phyloP scores from a whole-genome alignment of 2,797 vertebrate genomes.

The Allenopithecus nigroviridis region DNA sequence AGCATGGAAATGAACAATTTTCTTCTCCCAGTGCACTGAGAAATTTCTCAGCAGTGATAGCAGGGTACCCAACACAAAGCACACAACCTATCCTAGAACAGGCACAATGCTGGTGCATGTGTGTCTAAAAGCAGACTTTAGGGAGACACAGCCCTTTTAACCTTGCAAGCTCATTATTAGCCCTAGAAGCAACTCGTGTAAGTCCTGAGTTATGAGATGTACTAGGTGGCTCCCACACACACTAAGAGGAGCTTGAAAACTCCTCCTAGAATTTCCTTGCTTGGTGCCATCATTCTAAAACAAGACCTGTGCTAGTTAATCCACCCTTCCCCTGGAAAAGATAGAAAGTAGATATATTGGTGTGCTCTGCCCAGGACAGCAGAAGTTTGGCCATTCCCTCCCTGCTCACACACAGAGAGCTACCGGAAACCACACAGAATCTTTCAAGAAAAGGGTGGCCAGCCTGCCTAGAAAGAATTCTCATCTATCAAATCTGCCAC shows the following conservation, averaged over 20 bases:
- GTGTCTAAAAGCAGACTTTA: not conserved
- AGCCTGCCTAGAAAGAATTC: not conserved
- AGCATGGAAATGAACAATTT: not conserved
- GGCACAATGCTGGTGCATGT: not conserved
- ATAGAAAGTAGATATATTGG: not conserved
- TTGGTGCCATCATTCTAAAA: not conserved
- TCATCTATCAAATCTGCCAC: not conserved
- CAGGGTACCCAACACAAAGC: not conserved
- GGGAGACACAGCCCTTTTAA: not conserved
- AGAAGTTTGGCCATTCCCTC: not conserved
- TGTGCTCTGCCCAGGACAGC: not conserved
- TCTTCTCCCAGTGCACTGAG: not conserved
- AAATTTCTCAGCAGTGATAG: not conserved
- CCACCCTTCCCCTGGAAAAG: not conserved
- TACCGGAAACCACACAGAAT: not conserved
- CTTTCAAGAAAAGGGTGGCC: not conserved
- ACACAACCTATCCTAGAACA: not conserved
- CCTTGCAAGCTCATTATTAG: not conserved
- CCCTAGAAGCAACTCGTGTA: not conserved
- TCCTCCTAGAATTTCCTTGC: not conserved
- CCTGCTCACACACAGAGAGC: not conserved
- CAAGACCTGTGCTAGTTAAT: not conserved
- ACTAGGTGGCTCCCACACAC: not conserved
- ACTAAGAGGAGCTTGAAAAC: not conserved
- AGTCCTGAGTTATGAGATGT: not conserved